Percentiles rank a stretch among this genome's conserved stretches.
These are phyloP conservation scores for Cylloceria caligata DNA, from an alignment of 2,888 invertebrate genomes.

Conservation along the genomic window DNA sequence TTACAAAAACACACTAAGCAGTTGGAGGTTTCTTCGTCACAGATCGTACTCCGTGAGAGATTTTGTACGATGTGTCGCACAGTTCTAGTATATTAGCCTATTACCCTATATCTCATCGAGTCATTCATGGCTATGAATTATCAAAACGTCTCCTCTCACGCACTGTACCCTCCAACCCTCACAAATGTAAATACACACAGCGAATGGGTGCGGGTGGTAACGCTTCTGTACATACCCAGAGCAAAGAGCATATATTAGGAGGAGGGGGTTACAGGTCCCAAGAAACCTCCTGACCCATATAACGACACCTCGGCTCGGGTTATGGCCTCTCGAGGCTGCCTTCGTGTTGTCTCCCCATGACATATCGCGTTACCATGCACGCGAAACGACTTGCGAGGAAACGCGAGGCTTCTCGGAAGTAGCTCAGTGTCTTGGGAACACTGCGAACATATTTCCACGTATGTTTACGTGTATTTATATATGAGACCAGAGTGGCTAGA, in stretches of 20 bases:
- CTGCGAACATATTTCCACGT: neutral
- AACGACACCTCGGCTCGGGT: slow-evolving; percentile 23
- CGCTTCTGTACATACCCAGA: neutral
- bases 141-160: slow-evolving; percentile 23
- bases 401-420: neutral
- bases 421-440: neutral
- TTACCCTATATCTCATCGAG: neutral
- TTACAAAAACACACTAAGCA: neutral
- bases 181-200: slow-evolving; percentile 1
- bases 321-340: slow-evolving; percentile 6
- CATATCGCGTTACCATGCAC: slow-evolving; percentile 7
- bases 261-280: slow-evolving; percentile 21
- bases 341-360: slow-evolving; percentile 10
- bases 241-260: slow-evolving; percentile 3
- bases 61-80: neutral
- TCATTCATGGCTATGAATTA: slow-evolving; percentile 23
- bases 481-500: neutral
- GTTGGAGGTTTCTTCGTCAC: neutral
- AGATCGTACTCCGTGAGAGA: neutral
- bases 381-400: neutral
- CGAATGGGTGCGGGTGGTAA: neutral
- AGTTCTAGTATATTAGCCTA: neutral
- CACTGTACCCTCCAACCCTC: neutral
- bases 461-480: slow-evolving; percentile 3
- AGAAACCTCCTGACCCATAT: slow-evolving; percentile 29